A percentile compares a stretch with the other conserved stretches of the same genome.
Conservation (phyloP, 2,888 invertebrate species). For the Eristalis tenax region DNA sequence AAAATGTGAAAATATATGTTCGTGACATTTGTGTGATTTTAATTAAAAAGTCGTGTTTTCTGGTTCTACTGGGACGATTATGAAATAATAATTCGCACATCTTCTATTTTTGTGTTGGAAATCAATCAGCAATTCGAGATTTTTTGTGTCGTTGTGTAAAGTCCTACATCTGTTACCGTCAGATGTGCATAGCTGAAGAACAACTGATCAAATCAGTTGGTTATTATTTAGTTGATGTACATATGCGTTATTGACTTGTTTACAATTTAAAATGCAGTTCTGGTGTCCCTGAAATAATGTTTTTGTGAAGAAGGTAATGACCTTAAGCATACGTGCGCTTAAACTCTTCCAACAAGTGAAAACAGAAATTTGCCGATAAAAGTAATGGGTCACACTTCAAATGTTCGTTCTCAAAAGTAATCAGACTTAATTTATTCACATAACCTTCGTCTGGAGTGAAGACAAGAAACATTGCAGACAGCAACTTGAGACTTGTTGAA, state of each 20-base stretch:
- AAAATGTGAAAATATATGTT: conserved; percentile 65
- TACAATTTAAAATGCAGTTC: no score
- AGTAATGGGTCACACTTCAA: background rate
- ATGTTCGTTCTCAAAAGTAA: background rate
- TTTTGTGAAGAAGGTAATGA: no score
- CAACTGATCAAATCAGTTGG: no score
- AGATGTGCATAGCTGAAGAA: no score
- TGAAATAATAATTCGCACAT: conserved; percentile 11
- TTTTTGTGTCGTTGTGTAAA: background rate
- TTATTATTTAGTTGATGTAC: no score
- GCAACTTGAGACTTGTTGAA: background rate
- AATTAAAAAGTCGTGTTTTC: conserved; percentile 64
- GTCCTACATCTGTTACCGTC: no score
- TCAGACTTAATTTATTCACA: background rate
- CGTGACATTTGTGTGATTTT: conserved; percentile 70
- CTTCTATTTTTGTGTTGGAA: background rate
- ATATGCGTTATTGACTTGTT: no score
- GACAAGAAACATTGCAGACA: background rate
- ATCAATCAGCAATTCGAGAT: background rate
- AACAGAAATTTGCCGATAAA: background rate
- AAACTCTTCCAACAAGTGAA: no score
- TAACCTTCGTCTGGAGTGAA: background rate
- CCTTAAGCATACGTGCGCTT: no score
- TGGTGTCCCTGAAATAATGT: no score
- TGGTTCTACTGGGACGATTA: conserved; percentile 12